Conservation (phyloP, 2,797 vertebrate genomes). For the Thripadectes ignobilis region DNA sequence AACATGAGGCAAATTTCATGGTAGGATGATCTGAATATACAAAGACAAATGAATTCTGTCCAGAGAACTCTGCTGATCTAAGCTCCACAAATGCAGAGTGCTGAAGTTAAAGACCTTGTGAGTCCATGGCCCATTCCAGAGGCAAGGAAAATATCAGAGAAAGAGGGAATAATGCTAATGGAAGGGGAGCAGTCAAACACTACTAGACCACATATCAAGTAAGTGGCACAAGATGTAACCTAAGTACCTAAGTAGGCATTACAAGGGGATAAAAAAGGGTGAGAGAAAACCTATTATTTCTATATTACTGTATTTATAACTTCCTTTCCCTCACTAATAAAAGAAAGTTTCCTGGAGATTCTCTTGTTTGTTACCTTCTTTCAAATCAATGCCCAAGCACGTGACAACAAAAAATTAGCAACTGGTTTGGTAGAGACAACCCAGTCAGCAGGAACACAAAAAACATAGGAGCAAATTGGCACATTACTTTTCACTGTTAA, state of each 20-base stretch:
- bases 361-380: not conserved
- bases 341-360: not conserved
- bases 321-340: not conserved
- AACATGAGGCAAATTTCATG: not conserved
- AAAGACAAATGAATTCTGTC: not conserved
- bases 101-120: not conserved
- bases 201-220: not conserved
- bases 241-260: not conserved
- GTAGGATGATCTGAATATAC: not conserved
- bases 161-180: not conserved
- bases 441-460: not conserved
- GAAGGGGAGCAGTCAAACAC: not conserved
- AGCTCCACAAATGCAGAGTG: not conserved
- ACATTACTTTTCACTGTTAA: not conserved
- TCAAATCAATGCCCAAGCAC: not conserved
- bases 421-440: not conserved
- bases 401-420: not conserved
- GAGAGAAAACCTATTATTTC: not conserved
- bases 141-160: not conserved
- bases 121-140: not conserved
- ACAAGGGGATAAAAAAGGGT: not conserved
- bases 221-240: not conserved
- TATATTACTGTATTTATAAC: not conserved
- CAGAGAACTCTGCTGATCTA: not conserved
- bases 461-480: not conserved